Evolutionary conservation across 2,113 vertebrate species (phyloP).

Genomic region (Passer montanus): DNA sequence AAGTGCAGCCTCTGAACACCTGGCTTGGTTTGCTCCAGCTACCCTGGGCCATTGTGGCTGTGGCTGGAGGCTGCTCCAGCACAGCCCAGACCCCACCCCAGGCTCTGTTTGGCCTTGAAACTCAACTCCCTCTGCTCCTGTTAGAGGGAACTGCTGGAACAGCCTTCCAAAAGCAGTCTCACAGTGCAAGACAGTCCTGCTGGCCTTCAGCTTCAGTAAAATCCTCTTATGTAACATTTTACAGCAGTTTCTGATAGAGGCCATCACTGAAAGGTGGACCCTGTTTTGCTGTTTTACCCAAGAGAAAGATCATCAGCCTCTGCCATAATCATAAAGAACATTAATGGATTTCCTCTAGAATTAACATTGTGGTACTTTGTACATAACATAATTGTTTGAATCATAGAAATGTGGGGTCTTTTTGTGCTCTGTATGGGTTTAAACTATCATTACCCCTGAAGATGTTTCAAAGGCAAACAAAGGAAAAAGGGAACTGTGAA

Average conservation of each 20-base stretch:
- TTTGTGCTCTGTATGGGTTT: not conserved
- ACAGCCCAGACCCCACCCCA: accelerated
- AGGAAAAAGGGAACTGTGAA: not conserved
- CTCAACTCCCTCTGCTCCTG: not conserved
- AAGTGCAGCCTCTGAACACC: not conserved
- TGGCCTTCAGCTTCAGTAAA: not conserved
- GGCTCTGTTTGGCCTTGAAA: accelerated
- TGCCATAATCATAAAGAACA: not conserved
- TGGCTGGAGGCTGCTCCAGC: not conserved
- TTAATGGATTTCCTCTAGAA: not conserved
- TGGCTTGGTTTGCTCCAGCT: not conserved
- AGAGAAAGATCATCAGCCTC: not conserved
- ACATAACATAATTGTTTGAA: not conserved
- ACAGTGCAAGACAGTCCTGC: not conserved
- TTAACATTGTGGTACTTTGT: not conserved
- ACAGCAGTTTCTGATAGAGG: not conserved
- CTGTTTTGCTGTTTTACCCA: not conserved
- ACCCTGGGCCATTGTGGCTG: not conserved
- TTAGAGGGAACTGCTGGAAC: not conserved
- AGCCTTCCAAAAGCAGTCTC: not conserved
- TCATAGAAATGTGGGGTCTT: not conserved
- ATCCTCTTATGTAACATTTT: not conserved
- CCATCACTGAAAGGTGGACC: not conserved
- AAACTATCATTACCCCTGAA: not conserved
- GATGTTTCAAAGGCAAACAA: not conserved